Base-by-base conservation (phyloP, 1,140 invertebrate genomes). In the Drosophila sproati region DNA sequence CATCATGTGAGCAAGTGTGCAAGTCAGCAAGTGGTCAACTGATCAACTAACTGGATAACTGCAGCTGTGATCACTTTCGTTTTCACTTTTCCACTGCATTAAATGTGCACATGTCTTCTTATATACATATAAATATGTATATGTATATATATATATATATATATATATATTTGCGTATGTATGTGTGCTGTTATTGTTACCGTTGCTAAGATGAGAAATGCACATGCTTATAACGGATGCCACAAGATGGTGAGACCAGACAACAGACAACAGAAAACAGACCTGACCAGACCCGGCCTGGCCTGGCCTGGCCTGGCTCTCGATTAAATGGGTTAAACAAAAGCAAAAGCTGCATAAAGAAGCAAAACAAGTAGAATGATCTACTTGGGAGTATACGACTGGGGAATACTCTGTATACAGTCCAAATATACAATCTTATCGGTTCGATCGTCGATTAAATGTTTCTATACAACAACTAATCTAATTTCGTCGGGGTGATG, bases 1-100 rank as follows among this genome's bases (percentile, higher is more conserved):
- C 48, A 69, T 63, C 69, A 73, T 81, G 78, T 66, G 55, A 54
- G 63, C 69, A 73, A 81, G 70, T 73, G 69, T 4, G 39, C 39
- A 43, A 43, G 39, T 43, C 20, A 20, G 20, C 20, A 20, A 81
- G 74, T 73, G 68, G 20, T 20, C 20, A 20, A 20, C 20, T 20
- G 39, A 73, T 69, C 70, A 70, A 39, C 57, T 71, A 64, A 66
- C 64, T 83, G 77, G 74, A 69, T 74, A 67, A 68, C 61, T 73
- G 62, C 54, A 69, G 47, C 68, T 45, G 51, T 48, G 50, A 83
- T 69, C 80, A 89, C 85, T 89, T 89, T 89, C 85, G 86, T 89
- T 89, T 89, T 89, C 85, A 89, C 85, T 90, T 89, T 89, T 89
- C 85, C 85, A 81, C 51, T 85, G 85, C 75, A 89, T 89, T 89